Evolutionary conservation across 2,797 vertebrate genomes (phyloP).

Genomic region (Caiman crocodilus): DNA sequence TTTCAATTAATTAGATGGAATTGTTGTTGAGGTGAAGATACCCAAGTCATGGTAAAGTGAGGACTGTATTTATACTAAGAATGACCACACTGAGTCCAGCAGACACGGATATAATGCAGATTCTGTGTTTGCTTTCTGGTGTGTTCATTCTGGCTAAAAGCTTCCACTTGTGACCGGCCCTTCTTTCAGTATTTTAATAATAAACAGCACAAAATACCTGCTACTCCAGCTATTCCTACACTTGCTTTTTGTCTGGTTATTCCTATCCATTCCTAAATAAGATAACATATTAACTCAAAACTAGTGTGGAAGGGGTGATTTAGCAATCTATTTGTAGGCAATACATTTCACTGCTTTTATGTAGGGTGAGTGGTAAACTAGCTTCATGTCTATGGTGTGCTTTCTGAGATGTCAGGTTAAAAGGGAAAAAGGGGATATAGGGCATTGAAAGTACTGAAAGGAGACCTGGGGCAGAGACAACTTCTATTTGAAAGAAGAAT

Average conservation of each 20-base stretch:
- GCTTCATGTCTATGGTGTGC: not conserved
- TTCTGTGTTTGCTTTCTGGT: not conserved
- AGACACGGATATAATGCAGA: not conserved
- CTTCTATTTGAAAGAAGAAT: no score
- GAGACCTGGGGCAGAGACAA: no score
- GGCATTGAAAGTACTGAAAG: not conserved
- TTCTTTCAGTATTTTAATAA: not conserved
- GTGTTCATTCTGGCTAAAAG: not conserved
- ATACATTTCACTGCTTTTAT: not conserved
- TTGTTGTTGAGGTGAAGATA: not conserved
- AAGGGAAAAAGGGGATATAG: not conserved
- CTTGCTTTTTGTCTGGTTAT: not conserved
- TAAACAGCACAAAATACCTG: not conserved
- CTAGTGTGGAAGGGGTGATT: not conserved
- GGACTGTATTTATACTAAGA: not conserved
- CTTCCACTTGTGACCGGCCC: not conserved
- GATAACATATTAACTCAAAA: not conserved
- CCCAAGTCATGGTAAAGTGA: not conserved
- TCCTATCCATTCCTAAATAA: slow-evolving; percentile 15
- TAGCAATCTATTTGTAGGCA: not conserved
- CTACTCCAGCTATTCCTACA: not conserved
- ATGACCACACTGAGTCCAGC: fast-evolving
- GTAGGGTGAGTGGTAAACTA: not conserved
- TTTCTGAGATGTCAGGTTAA: not conserved
- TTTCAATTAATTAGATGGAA: not conserved